Percentiles rank a stretch among this genome's conserved stretches.
phyloP scores from a whole-genome alignment of 2,797 vertebrate genomes.

The Loriculus beryllinus region DNA sequence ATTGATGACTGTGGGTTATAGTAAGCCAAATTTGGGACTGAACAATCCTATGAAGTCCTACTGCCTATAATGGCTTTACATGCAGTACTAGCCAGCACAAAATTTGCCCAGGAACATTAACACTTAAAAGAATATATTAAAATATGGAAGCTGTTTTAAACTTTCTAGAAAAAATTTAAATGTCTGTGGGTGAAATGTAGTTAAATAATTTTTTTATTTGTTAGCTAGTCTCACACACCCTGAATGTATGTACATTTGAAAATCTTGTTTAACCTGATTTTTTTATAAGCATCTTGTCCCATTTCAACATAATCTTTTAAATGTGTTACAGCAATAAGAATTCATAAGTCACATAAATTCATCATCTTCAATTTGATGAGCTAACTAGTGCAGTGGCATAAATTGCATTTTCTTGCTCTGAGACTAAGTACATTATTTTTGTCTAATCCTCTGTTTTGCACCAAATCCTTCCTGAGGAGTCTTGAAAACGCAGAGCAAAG shows the following conservation, averaged over 20 bases:
- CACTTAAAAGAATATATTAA: neutral
- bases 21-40: neutral
- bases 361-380: slow-evolving; percentile 24
- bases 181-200: neutral
- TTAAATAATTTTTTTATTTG: neutral
- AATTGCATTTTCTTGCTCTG: slow-evolving; percentile 40
- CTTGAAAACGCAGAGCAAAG: neutral
- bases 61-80: neutral
- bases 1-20: neutral
- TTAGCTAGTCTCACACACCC: neutral
- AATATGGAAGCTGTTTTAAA: neutral
- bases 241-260: neutral
- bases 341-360: slow-evolving; percentile 31
- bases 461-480: slow-evolving; percentile 8
- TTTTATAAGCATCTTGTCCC: neutral
- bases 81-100: neutral
- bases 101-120: neutral
- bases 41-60: neutral
- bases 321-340: slow-evolving; percentile 26
- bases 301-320: slow-evolving; percentile 40
- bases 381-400: slow-evolving; percentile 22
- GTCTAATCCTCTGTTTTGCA: slow-evolving; percentile 45
- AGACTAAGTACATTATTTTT: slow-evolving; percentile 44
- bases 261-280: slow-evolving; percentile 16
- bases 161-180: neutral